Evolutionary conservation across 2,113 vertebrate species (phyloP).

Genomic region (Laticauda laticaudata): DNA sequence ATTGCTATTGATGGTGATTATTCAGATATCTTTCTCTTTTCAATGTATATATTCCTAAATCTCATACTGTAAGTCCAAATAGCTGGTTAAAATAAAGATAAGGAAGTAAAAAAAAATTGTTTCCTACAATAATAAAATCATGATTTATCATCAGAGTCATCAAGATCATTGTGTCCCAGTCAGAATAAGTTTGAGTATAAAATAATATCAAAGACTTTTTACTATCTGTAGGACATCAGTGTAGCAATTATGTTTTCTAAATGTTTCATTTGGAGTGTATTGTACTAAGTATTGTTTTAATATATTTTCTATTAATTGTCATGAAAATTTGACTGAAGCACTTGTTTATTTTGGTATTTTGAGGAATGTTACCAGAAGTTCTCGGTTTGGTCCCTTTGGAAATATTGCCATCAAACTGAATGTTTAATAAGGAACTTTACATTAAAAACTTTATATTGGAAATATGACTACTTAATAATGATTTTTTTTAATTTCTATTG

Average conservation of each 20-base stretch:
- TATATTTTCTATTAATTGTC: not conserved
- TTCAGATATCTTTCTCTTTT: not conserved
- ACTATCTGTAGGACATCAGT: not conserved
- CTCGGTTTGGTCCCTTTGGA: not conserved
- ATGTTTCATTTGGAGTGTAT: not conserved
- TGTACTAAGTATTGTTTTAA: not conserved
- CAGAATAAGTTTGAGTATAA: not conserved
- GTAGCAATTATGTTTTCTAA: not conserved
- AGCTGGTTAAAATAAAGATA: not conserved
- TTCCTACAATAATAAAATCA: not conserved
- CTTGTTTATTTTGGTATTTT: not conserved
- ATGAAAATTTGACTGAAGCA: not conserved
- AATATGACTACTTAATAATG: not conserved
- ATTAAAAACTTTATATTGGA: not conserved
- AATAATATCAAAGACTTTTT: not conserved
- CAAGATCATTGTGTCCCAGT: not conserved
- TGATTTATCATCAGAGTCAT: not conserved
- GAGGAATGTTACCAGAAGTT: not conserved
- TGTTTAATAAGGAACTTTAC: constrained; percentile 14
- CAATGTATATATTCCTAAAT: not conserved
- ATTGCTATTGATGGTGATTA: not conserved
- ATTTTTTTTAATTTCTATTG: constrained; percentile 21
- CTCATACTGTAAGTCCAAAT: not conserved
- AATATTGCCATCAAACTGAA: not conserved
- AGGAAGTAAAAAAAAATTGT: not conserved